Conservation (phyloP, 2,113 vertebrate genomes). For the Labeo catla region DNA sequence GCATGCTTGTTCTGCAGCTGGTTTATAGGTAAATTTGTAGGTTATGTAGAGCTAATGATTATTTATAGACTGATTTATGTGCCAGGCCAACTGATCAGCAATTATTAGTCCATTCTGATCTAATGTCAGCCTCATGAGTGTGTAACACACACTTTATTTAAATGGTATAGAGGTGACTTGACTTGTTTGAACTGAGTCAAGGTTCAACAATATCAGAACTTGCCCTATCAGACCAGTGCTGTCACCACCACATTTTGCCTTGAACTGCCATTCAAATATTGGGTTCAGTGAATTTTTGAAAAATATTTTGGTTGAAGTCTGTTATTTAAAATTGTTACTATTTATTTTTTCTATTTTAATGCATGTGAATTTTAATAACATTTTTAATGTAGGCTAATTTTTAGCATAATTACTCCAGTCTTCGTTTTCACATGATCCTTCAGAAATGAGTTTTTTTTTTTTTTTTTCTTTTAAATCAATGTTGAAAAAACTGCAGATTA, state of each 20-base stretch:
- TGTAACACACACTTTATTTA: not conserved
- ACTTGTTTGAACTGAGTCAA: not conserved
- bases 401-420: not conserved
- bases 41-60: not conserved
- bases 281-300: not conserved
- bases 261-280: not conserved
- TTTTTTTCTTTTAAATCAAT: no score
- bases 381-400: not conserved
- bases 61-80: not conserved
- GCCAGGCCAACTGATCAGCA: not conserved
- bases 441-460: not conserved
- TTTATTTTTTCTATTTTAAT: no score
- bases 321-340: not conserved
- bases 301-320: not conserved
- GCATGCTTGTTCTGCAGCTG: not conserved
- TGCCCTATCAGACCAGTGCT: not conserved
- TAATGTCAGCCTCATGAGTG: not conserved
- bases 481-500: no score
- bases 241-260: not conserved
- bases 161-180: not conserved
- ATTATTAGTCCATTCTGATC: not conserved
- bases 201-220: not conserved
- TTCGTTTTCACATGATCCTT: not conserved
- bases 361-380: not conserved
- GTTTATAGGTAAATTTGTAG: not conserved